A percentile compares a stretch with the other conserved stretches of the same genome.
Evolutionary conservation across 2,797 vertebrate genomes (phyloP).

Genomic region (Pangasius macronema): DNA sequence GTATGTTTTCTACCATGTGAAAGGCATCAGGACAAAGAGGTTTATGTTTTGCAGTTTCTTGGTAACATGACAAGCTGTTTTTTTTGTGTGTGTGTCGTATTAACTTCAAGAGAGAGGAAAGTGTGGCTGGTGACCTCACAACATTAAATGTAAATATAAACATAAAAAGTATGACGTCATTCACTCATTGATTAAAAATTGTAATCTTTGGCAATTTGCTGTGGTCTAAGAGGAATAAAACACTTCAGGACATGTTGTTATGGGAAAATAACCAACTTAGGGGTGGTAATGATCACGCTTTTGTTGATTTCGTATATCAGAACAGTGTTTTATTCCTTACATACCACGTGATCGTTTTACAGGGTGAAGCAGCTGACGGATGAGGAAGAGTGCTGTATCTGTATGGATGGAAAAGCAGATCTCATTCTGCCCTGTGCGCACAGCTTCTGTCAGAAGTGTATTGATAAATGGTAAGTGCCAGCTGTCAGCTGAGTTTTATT

Average conservation of each 20-base stretch:
- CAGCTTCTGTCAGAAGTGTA: slow-evolving; percentile 99
- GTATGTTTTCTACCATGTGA: not conserved
- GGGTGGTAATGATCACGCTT: not conserved
- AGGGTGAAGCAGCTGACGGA: slow-evolving; percentile 97
- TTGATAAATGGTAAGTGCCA: slow-evolving; percentile 90
- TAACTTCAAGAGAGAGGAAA: not conserved
- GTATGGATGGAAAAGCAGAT: slow-evolving; percentile 95
- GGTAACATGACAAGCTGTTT: not conserved
- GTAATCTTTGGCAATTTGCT: not conserved
- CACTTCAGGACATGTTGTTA: not conserved
- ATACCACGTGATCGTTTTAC: slow-evolving; percentile 40
- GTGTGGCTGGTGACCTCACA: not conserved
- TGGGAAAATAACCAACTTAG: not conserved
- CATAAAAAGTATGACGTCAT: not conserved
- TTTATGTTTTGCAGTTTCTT: not conserved
- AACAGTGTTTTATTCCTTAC: not conserved
- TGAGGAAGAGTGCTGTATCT: slow-evolving; percentile 98
- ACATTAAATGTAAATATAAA: not conserved
- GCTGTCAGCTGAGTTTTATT: not conserved
- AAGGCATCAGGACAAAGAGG: not conserved
- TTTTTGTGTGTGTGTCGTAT: not conserved
- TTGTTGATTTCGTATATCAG: not conserved
- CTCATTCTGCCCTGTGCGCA: slow-evolving; percentile 95
- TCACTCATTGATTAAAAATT: not conserved
- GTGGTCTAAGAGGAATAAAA: not conserved